These are phyloP conservation scores for Abrostola triplasia DNA, from an alignment of 2,888 invertebrate genomes.

Conservation along the genomic window DNA sequence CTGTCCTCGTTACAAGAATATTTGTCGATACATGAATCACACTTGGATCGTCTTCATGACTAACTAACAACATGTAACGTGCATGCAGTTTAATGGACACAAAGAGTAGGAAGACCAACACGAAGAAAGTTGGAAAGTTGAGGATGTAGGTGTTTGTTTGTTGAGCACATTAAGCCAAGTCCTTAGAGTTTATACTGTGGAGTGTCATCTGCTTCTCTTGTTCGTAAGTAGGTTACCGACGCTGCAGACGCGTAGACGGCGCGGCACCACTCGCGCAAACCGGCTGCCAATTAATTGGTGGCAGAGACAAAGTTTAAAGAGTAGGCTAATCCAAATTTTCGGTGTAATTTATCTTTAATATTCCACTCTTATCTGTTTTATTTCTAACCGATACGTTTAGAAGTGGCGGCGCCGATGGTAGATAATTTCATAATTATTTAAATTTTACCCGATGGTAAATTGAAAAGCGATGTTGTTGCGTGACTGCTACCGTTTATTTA, in stretches of 20 bases:
- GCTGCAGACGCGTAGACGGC: slow-evolving; percentile 82
- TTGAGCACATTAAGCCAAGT: slow-evolving; percentile 46
- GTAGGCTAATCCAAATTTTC: slow-evolving; percentile 51
- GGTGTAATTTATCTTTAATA: slow-evolving; percentile 41
- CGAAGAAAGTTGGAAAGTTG: slow-evolving; percentile 59
- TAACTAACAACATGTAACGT: slow-evolving; percentile 35
- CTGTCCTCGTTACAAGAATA: slow-evolving; percentile 73
- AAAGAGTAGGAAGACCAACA: slow-evolving; percentile 22
- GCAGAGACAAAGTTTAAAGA: slow-evolving; percentile 39
- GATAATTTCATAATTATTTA: slow-evolving; percentile 58
- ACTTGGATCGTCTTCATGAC: slow-evolving; percentile 60
- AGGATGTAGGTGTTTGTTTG: slow-evolving; percentile 52
- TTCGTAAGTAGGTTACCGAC: slow-evolving; percentile 71
- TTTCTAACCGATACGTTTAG: slow-evolving; percentile 40
- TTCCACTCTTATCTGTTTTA: slow-evolving; percentile 42
- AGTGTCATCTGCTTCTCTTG: slow-evolving; percentile 55
- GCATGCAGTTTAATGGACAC: slow-evolving; percentile 40
- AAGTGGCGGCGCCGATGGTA: slow-evolving; percentile 34
- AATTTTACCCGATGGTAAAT: slow-evolving; percentile 53
- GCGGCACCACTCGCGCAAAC: slow-evolving; percentile 69
- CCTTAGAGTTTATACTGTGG: slow-evolving; percentile 49
- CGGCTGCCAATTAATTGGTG: slow-evolving; percentile 69
- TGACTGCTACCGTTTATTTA: slow-evolving; percentile 65
- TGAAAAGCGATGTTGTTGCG: slow-evolving; percentile 61
- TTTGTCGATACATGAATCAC: slow-evolving; percentile 63